Evolutionary conservation across 2,888 invertebrate genomes (phyloP).

Genomic region (Chironomus tentans): DNA sequence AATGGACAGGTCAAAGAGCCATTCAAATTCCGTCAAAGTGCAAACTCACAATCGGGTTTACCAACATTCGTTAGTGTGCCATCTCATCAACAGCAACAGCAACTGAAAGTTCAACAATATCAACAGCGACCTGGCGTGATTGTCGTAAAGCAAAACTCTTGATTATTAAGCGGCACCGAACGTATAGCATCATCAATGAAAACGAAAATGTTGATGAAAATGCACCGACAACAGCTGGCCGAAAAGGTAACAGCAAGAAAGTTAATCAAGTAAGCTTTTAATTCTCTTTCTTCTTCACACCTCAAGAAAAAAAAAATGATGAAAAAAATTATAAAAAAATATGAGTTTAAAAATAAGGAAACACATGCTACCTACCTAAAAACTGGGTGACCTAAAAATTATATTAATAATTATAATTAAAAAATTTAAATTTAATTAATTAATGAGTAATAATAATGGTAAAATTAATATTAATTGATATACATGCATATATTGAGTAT

Average conservation of each 20-base stretch:
- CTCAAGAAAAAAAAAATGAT: constrained; percentile 6
- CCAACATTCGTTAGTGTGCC: constrained; percentile 27
- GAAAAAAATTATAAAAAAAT: neutral
- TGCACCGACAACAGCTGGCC: constrained; percentile 13
- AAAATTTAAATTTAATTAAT: constrained; percentile 5
- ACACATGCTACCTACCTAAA: constrained; percentile 21
- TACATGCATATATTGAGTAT: neutral
- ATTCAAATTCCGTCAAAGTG: constrained; percentile 22
- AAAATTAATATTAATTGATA: too few species aligned
- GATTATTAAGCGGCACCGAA: constrained; percentile 46
- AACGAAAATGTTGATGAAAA: constrained; percentile 13
- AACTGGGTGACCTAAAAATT: constrained; percentile 21
- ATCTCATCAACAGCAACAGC: constrained; percentile 28
- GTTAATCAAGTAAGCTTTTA: neutral
- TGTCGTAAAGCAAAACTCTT: constrained; percentile 75
- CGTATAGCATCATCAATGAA: constrained; percentile 9
- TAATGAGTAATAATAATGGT: neutral
- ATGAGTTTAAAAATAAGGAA: neutral
- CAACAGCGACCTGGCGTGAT: constrained; percentile 77
- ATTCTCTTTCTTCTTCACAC: neutral
- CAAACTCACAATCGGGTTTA: constrained; percentile 14
- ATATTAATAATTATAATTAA: neutral
- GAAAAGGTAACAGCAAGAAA: constrained; percentile 6
- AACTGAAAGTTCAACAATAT: constrained; percentile 46
- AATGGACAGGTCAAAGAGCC: neutral